These are phyloP conservation scores for Ganaspis sp. DNA, from an alignment of 1,140 invertebrate genomes.

Conservation along the genomic window DNA sequence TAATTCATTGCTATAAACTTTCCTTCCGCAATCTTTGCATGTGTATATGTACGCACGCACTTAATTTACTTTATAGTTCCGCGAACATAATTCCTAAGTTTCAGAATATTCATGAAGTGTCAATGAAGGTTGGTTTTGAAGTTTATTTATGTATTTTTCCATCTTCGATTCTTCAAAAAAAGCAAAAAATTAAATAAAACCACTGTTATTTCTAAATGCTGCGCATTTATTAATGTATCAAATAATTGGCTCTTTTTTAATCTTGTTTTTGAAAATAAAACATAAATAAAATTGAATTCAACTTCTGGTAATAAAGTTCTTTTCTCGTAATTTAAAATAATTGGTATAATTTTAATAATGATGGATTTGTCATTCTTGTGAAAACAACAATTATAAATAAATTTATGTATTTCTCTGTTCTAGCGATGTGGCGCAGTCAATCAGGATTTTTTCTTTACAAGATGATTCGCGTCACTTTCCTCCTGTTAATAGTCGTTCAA, in stretches of 20 bases:
- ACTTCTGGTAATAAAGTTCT: not conserved
- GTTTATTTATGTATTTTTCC: constrained; percentile 37
- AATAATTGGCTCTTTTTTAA: not conserved
- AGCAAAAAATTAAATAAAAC: not conserved
- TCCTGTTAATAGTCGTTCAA: constrained; percentile 73
- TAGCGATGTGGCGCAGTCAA: constrained; percentile 75
- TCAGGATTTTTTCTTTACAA: constrained; percentile 73
- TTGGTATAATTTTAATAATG: not conserved
- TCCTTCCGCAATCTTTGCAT: constrained; percentile 69
- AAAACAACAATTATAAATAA: not conserved
- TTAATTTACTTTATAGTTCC: constrained; percentile 43
- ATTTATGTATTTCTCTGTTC: constrained; percentile 60
- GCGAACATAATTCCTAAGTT: constrained; percentile 55
- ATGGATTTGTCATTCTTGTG: not conserved
- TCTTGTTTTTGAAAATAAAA: not conserved
- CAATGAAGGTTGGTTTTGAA: constrained; percentile 61
- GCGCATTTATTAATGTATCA: not conserved
- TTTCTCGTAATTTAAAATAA: not conserved
- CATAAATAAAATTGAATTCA: too few relatives aligned
- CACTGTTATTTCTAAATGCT: constrained; percentile 7
- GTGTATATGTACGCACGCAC: constrained; percentile 41
- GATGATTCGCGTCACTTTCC: constrained; percentile 74
- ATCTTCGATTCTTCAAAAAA: not conserved
- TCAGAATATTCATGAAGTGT: constrained; percentile 50
- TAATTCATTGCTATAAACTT: constrained; percentile 69